Evolutionary conservation across 2,888 invertebrate species (phyloP).

Genomic region (Brachynemurus nebulosus): DNA sequence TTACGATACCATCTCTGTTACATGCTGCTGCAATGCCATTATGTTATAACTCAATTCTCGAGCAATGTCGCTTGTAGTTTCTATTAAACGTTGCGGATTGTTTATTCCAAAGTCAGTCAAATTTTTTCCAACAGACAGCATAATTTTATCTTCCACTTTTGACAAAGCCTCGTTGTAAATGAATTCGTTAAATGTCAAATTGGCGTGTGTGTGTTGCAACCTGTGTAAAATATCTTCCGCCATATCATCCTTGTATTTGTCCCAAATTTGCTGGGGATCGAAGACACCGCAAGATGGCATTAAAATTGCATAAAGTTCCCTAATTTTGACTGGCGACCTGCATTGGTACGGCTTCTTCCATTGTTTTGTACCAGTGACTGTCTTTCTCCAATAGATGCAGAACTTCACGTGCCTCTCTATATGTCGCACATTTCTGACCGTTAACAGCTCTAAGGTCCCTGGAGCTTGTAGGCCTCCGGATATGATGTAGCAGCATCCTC

Average conservation of each 20-base stretch:
- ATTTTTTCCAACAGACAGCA: not conserved
- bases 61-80: not conserved
- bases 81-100: not conserved
- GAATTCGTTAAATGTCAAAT: constrained; percentile 6
- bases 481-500: constrained; percentile 16
- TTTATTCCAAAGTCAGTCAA: not conserved
- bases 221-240: constrained; percentile 11
- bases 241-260: constrained; percentile 14
- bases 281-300: constrained; percentile 12
- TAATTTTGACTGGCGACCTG: constrained; percentile 13
- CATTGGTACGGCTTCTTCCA: constrained; percentile 7
- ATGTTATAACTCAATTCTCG: not conserved
- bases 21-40: not conserved
- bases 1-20: not conserved
- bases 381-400: constrained; percentile 24
- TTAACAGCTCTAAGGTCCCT: not conserved
- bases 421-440: constrained; percentile 16
- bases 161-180: constrained; percentile 6
- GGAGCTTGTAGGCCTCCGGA: constrained; percentile 10
- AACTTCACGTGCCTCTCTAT: constrained; percentile 19
- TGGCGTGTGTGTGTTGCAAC: not conserved
- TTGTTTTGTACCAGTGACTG: constrained; percentile 18
- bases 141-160: not conserved
- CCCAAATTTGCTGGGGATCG: constrained; percentile 16
- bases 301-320: constrained; percentile 17